These are phyloP conservation scores for Tanaodytes sp. DNA, from an alignment of 2,888 invertebrate genomes.

Conservation along the genomic window DNA sequence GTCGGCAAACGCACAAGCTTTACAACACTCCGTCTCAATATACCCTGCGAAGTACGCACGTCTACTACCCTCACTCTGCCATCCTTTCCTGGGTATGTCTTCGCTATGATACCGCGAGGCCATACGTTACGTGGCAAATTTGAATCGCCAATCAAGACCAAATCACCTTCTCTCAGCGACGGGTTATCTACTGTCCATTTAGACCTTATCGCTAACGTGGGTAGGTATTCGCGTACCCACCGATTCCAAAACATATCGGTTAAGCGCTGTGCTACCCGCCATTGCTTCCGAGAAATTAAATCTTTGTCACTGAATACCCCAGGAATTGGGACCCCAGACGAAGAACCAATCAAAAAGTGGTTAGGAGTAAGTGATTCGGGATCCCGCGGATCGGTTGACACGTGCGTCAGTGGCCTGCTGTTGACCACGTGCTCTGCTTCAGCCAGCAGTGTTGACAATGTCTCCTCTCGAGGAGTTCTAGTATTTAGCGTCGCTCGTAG, in stretches of 20 bases:
- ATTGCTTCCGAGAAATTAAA: conserved; percentile 23
- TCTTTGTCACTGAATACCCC: not conserved
- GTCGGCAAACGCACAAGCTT: too few species aligned
- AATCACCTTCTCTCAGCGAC: not conserved
- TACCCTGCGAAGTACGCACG: too few species aligned
- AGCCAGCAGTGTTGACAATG: conserved; percentile 43
- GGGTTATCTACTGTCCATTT: not conserved
- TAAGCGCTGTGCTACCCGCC: conserved; percentile 29
- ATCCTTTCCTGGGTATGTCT: too few species aligned
- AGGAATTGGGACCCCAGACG: not conserved
- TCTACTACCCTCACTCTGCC: too few species aligned
- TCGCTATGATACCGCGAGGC: too few species aligned
- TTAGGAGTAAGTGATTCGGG: conserved; percentile 63
- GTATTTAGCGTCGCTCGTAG: conserved; percentile 46
- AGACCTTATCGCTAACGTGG: not conserved
- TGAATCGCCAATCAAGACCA: too few species aligned
- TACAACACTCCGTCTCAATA: too few species aligned
- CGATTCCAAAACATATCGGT: conserved; percentile 53
- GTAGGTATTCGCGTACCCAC: not conserved
- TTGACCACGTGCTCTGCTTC: conserved; percentile 54
- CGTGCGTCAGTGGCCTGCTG: conserved; percentile 58
- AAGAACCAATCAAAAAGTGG: conserved; percentile 53
- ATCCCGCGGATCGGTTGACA: conserved; percentile 55
- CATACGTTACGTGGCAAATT: too few species aligned
- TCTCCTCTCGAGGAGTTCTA: conserved; percentile 53